Percentiles rank a stretch among this genome's conserved stretches.
phyloP scores from a whole-genome alignment of 2,888 invertebrate genomes.

The Lysandra bellargus region DNA sequence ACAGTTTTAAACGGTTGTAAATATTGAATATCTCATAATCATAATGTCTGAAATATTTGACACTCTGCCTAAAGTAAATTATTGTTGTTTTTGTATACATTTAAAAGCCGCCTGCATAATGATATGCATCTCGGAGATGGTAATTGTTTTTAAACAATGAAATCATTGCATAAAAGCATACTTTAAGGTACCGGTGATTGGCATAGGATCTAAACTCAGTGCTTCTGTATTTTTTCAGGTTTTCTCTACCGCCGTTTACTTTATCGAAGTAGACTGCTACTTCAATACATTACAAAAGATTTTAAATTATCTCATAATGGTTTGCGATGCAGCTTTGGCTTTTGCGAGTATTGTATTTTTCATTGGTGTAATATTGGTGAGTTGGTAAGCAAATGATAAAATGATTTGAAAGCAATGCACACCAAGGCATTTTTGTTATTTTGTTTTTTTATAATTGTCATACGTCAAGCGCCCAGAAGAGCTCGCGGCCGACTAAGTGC shows the following conservation, averaged over 20 bases:
- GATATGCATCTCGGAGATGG: slow-evolving; percentile 43
- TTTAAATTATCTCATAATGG: neutral
- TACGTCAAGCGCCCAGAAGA: too few species aligned
- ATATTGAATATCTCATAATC: neutral
- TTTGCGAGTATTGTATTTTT: slow-evolving; percentile 40
- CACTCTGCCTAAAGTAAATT: slow-evolving; percentile 35
- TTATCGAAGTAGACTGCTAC: neutral
- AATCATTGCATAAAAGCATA: neutral
- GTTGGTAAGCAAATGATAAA: neutral
- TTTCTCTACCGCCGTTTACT: too few species aligned
- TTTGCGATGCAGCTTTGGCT: neutral
- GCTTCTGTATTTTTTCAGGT: neutral
- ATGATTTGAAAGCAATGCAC: too few species aligned
- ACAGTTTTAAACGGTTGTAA: neutral
- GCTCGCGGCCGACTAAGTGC: too few species aligned
- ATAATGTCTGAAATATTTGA: slow-evolving; percentile 32
- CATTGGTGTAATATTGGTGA: slow-evolving; percentile 39
- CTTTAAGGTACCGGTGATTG: neutral
- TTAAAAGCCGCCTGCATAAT: slow-evolving; percentile 45
- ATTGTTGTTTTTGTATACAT: slow-evolving; percentile 41
- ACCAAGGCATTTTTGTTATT: too few species aligned
- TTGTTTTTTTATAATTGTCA: too few species aligned
- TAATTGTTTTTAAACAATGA: slow-evolving; percentile 33
- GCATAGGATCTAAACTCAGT: too few species aligned
- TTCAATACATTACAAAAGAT: neutral